These are phyloP conservation scores for Gryllus bimaculatus DNA, from an alignment of 1,140 invertebrate genomes.

Conservation along the genomic window DNA sequence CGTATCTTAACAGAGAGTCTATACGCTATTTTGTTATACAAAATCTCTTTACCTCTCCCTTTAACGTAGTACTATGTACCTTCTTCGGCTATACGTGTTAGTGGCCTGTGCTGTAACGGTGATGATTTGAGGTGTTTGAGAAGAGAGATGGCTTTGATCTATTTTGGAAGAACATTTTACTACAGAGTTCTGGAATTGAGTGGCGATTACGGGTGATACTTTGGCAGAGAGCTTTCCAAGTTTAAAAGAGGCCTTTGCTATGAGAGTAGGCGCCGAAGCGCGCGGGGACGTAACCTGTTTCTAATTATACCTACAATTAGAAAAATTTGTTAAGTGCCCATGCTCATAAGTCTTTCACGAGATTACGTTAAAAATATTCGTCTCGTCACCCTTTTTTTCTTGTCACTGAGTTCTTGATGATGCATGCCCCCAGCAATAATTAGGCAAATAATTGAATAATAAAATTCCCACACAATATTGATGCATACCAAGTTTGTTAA, in stretches of 20 bases:
- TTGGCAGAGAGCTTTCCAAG: neutral
- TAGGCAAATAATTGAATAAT: neutral
- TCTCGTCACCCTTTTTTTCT: neutral
- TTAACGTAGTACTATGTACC: neutral
- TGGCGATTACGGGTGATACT: neutral
- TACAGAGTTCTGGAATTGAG: neutral
- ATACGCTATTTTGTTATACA: neutral
- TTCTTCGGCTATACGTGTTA: neutral
- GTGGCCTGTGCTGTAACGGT: neutral
- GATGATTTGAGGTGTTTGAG: neutral
- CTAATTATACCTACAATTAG: neutral
- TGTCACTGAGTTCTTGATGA: neutral
- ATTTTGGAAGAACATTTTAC: conserved; percentile 1
- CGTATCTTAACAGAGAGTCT: neutral
- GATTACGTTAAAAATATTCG: neutral
- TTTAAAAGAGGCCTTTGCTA: neutral
- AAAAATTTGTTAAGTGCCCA: neutral
- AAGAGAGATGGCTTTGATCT: neutral
- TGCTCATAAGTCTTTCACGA: neutral
- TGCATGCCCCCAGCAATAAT: neutral
- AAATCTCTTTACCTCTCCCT: neutral
- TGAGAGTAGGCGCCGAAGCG: neutral
- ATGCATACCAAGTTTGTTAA: neutral
- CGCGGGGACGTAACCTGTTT: neutral
- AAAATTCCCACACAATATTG: neutral